Evolutionary conservation across 2,113 vertebrate genomes (phyloP).

Genomic region (Charadrius vociferus): DNA sequence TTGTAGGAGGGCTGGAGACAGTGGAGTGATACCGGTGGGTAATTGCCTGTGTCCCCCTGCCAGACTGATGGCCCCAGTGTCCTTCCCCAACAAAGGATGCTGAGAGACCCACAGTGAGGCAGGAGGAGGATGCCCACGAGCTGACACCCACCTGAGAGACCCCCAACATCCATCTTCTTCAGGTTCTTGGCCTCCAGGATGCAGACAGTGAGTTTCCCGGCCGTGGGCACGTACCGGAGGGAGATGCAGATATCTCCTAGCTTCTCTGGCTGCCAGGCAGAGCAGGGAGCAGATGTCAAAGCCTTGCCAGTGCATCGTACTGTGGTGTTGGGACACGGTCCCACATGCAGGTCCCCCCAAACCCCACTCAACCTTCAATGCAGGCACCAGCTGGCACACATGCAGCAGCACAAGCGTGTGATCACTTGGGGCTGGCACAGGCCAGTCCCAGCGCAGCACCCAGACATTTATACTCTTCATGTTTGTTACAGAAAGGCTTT

Average conservation of each 20-base stretch:
- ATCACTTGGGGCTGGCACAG: neutral
- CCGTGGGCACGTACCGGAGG: constrained; percentile 94
- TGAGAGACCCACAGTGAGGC: neutral
- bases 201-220: constrained; percentile 96
- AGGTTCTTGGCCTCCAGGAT: constrained; percentile 98
- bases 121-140: neutral
- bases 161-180: constrained; percentile 99
- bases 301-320: neutral
- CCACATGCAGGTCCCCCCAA: neutral
- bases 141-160: constrained; percentile 86
- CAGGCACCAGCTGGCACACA: neutral
- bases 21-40: neutral
- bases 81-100: neutral
- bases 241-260: constrained; percentile 98
- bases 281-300: neutral
- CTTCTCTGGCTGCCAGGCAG: constrained; percentile 88
- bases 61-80: neutral
- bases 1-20: neutral
- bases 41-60: neutral
- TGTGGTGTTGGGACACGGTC: fast-evolving
- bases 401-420: neutral
- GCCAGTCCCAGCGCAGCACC: neutral
- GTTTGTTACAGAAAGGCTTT: neutral
- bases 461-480: neutral
- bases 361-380: neutral